phyloP scores from a whole-genome alignment of 2,113 vertebrate genomes.

The Todiramphus chloris region DNA sequence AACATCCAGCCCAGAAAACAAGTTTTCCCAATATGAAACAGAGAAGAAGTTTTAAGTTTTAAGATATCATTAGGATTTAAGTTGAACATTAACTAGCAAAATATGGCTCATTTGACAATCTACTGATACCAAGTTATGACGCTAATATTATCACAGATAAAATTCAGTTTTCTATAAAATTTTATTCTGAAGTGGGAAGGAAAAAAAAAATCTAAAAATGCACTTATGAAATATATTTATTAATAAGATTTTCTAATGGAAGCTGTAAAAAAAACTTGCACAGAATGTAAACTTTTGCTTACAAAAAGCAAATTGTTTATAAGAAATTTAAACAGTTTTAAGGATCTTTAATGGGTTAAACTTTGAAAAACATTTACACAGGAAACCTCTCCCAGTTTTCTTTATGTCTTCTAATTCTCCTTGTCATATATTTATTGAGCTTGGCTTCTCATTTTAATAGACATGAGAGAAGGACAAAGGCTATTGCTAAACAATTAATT shows the following conservation, averaged over 20 bases:
- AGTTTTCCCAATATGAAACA: neutral
- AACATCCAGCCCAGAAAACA: neutral
- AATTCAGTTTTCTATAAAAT: neutral
- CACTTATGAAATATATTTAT: neutral
- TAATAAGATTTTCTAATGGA: neutral
- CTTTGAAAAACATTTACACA: neutral
- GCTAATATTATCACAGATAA: neutral
- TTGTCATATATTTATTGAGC: neutral
- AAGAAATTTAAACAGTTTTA: neutral
- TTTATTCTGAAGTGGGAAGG: neutral
- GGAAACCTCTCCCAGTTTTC: rapidly evolving
- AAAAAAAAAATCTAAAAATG: neutral
- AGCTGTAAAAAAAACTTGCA: neutral
- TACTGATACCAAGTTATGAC: neutral
- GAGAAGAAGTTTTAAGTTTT: neutral
- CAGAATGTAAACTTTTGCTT: neutral
- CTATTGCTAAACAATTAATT: neutral
- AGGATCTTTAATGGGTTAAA: neutral
- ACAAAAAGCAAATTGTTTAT: neutral
- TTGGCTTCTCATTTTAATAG: neutral
- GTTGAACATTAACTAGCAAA: neutral
- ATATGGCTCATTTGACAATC: neutral
- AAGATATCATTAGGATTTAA: neutral
- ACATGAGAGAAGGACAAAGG: neutral
- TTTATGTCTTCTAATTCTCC: neutral